phyloP scores from a whole-genome alignment of 2,888 invertebrate genomes.

The Hoplodrina blanda region DNA sequence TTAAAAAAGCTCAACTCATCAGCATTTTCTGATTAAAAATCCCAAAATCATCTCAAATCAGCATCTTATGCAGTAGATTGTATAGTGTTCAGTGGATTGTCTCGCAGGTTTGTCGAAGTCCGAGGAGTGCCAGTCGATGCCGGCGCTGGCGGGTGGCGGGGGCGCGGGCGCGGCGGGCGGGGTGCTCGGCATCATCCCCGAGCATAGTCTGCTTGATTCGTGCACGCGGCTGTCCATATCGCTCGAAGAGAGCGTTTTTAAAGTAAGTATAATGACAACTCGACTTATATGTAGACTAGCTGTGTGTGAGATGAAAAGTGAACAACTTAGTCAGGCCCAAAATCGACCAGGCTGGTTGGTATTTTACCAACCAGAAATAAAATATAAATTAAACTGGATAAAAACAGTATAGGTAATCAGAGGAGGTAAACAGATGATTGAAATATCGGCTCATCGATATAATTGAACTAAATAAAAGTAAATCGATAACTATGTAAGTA shows the following conservation, averaged over 20 bases:
- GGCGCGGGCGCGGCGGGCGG: conserved; percentile 91
- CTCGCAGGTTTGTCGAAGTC: conserved; percentile 94
- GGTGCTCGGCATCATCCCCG: conserved; percentile 94
- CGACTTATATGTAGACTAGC: too few relatives aligned
- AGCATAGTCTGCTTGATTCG: conserved; percentile 96
- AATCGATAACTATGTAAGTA: conserved; percentile 24
- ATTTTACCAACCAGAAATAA: too few relatives aligned
- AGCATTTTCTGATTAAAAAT: conserved; percentile 1
- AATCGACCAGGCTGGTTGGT: too few relatives aligned
- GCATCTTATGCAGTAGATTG: conserved; percentile 31
- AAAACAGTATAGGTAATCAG: too few relatives aligned
- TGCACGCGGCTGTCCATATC: conserved; percentile 97
- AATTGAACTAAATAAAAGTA: conserved; percentile 7
- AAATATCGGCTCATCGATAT: background rate
- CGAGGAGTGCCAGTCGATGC: conserved; percentile 97
- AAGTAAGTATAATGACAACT: conserved; percentile 71
- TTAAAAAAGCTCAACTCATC: background rate
- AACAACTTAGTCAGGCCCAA: too few relatives aligned
- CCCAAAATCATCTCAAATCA: background rate
- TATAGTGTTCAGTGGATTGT: conserved; percentile 44
- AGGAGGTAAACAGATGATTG: background rate
- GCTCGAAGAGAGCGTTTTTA: conserved; percentile 93
- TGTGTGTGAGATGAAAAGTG: background rate
- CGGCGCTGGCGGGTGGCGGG: conserved; percentile 94
- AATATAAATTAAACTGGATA: too few relatives aligned